Base-by-base conservation (phyloP, 2,888 invertebrate species). In the Trachelus iudaicus region DNA sequence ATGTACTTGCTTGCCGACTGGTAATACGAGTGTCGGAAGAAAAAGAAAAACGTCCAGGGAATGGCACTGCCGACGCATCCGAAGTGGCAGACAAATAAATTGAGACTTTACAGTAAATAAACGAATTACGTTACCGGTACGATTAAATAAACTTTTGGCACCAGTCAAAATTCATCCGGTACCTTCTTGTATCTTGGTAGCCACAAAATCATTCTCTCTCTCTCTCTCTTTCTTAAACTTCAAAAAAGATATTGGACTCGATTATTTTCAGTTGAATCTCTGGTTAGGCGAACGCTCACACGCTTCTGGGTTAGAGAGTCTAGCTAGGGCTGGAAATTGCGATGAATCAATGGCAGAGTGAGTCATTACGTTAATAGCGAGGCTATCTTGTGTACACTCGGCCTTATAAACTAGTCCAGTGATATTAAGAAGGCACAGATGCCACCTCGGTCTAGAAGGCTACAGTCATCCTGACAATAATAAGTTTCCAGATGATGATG, bases 11-110 rank as follows among this genome's bases (percentile, higher is more conserved):
- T 56, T 40, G 40, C 40, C 40, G 23, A 40, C 40, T 40, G 40
- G 40, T 40, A 40, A 40, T 40, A 40, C 40, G 40, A 56, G 56
- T 56, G 56, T 56, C 23, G 23, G 56, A 56, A 11, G 34, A 34
- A 34, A 34, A 9, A 34, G n/a, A 56, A 40, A 56, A 56, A 56
- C 23, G 23, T 56, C 56, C 23, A 9, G 56, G 56, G 56, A 56
- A 56, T 23, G 56, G 56, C 56, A 56, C 23, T 56, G 56, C 31
- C 33, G 71, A 34, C 71, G 71, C 31, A 33, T 71, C 9, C 71
- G 71, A 71, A 71, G 71, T 34, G 71, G 71, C 31, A 34, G 34
- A 71, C 71, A 71, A 71, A 71, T 71, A 71, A 71, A 71, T 71
- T 34, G 71, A 34, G 34, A 34, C 33, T 34, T 34, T 56, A 56